Conservation (phyloP, 92 coral and sea anemone species). For the Porites rus region DNA sequence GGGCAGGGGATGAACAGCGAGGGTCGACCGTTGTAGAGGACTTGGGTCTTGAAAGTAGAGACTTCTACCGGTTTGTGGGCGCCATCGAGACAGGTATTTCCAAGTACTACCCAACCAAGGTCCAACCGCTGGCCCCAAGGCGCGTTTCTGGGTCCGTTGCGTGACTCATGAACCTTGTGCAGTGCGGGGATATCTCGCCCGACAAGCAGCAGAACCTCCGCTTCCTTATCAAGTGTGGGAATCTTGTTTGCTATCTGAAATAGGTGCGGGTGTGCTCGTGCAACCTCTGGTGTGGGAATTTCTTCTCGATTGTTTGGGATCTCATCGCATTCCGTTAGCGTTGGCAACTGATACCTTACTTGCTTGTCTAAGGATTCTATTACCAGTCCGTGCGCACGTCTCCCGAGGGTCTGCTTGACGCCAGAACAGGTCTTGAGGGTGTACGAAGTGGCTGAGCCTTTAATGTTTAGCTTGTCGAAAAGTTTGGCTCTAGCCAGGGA, state of each 20-base stretch:
- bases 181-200: conserved; percentile 63
- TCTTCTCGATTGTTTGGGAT: conserved; percentile 60
- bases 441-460: conserved; percentile 4
- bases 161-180: conserved; percentile 67
- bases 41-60: conserved; percentile 51
- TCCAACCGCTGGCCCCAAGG: conserved; percentile 68
- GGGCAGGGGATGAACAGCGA: conserved; percentile 59
- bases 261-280: conserved; percentile 59
- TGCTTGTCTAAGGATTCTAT: conserved; percentile 41
- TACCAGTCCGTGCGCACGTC: conserved; percentile 35
- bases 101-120: conserved; percentile 66
- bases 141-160: conserved; percentile 54
- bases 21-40: conserved; percentile 60
- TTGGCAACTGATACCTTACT: conserved; percentile 5
- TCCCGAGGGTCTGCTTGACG: conserved; percentile 7
- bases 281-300: conserved; percentile 51
- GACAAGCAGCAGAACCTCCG: conserved; percentile 53
- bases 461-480: conserved; percentile 22
- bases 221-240: conserved; percentile 24
- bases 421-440: conserved; percentile 35
- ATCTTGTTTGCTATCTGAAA: conserved; percentile 40
- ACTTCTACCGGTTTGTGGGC: conserved; percentile 36
- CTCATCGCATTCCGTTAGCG: conserved; percentile 29
- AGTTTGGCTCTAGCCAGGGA: conserved; percentile 41
- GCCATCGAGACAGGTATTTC: conserved; percentile 65